These are phyloP conservation scores for Rotaria macrura DNA, from an alignment of 2,888 invertebrate species.

Conservation along the genomic window DNA sequence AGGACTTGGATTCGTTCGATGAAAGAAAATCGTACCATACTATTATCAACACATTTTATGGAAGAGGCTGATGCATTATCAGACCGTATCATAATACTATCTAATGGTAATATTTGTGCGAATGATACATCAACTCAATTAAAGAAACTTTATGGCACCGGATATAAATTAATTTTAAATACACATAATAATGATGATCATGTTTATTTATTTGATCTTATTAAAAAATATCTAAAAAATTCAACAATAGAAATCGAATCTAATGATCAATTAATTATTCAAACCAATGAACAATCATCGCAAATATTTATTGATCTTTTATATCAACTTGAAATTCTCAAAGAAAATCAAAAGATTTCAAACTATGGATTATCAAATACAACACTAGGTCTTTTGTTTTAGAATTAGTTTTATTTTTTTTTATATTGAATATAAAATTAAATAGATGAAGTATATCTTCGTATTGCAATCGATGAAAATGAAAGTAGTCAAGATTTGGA, in stretches of 20 bases:
- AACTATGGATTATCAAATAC: constrained; percentile 1
- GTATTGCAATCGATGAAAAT: background rate
- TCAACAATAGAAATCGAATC: background rate
- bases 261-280: background rate
- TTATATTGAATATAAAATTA: background rate
- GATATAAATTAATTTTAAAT: background rate
- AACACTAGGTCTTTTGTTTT: background rate
- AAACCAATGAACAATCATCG: background rate
- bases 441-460: background rate
- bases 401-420: background rate
- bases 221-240: background rate
- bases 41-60: constrained; percentile 6
- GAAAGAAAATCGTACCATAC: constrained; percentile 4
- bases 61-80: constrained; percentile 16
- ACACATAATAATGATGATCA: background rate
- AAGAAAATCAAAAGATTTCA: background rate
- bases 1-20: background rate
- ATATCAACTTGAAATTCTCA: background rate
- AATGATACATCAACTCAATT: background rate
- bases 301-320: background rate
- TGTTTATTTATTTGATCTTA: background rate
- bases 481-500: background rate
- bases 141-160: background rate
- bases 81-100: background rate
- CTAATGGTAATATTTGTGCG: background rate